Base-by-base conservation (phyloP, 2,888 invertebrate genomes). In the Galerucella nymphaeae region DNA sequence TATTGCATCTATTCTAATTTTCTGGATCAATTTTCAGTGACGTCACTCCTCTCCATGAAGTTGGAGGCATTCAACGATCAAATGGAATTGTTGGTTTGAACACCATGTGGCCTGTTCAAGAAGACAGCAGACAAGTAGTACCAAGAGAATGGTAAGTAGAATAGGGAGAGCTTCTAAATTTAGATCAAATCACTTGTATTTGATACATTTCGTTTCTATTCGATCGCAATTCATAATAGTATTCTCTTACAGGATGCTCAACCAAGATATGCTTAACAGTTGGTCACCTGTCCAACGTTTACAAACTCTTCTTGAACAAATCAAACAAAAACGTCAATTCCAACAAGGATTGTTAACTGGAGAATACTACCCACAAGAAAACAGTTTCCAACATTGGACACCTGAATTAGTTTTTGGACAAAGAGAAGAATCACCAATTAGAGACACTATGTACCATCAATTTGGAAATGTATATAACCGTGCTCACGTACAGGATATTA, bases 291-390 rank as follows among this genome's bases (percentile, higher is more conserved):
- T 53, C n/a, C 23, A 53, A 50, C 50, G 9, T 23, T 53, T 55
- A 41, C 65, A 55, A 55, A 55, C 42, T 57, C 42, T 66, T 0
- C 42, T 57, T 13, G 10, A 57, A 42, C 41, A 66, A 18, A 42
- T 57, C 55, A 18, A 42, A 57, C 20, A 66, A 23, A 53, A 65
- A 65, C 55, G 55, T 38, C 30, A 38, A n/a, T n/a, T 55, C 16
- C 16, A 55, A 55, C 55, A 53, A 41, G 55, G 48, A 38, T 41
- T 65, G n/a, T 61, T 30, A 11, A 41, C 5, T 9, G 53, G 30
- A 55, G 10, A 65, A 41, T 16, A 55, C 30, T 48, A n/a, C 38
- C 55, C n/a, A 11, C n/a, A 30, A 53, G 38, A 59, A 38, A 14
- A 38, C 38, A 1, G 41, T 30, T 9, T 23, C 16, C 59, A 38